These are phyloP conservation scores for Lacerta bilineata DNA, from an alignment of 2,797 vertebrate species.

Conservation along the genomic window DNA sequence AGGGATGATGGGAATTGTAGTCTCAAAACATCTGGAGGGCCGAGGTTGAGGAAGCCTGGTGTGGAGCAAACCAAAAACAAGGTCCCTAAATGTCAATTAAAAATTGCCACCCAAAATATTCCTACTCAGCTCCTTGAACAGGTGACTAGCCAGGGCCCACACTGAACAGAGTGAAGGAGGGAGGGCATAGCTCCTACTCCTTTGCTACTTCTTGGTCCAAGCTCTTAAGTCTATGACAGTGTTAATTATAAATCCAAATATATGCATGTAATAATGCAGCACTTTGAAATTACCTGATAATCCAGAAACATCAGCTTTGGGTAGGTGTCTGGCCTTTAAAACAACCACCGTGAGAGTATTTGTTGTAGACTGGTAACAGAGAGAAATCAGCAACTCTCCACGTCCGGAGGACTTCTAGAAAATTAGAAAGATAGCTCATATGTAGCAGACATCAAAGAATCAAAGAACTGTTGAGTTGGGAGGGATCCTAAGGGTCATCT, in stretches of 20 bases:
- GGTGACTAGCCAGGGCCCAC: no score
- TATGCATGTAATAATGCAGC: not conserved
- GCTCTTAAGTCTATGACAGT: not conserved
- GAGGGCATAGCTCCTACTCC: no score
- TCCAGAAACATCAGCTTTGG: conserved; percentile 91
- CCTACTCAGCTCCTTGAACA: no score
- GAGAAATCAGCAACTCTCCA: conserved; percentile 94
- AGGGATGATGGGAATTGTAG: no score
- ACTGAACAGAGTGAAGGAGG: no score
- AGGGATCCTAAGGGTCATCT: no score
- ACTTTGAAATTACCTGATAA: conserved; percentile 87
- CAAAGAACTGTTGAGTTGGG: no score
- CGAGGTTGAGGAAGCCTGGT: no score
- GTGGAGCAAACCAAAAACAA: no score
- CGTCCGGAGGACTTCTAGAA: conserved; percentile 90
- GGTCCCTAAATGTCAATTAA: no score
- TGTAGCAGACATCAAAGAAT: conserved; percentile 12
- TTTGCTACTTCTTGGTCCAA: not conserved
- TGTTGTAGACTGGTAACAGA: conserved; percentile 97
- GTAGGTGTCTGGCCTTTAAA: conserved; percentile 96
- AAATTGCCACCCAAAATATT: no score
- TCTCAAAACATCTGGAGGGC: no score
- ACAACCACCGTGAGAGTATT: conserved; percentile 97
- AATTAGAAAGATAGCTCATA: conserved; percentile 58
- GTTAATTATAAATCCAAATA: not conserved